Base-by-base conservation (phyloP, 2,797 vertebrate species). In the Enteromius paludinosus region DNA sequence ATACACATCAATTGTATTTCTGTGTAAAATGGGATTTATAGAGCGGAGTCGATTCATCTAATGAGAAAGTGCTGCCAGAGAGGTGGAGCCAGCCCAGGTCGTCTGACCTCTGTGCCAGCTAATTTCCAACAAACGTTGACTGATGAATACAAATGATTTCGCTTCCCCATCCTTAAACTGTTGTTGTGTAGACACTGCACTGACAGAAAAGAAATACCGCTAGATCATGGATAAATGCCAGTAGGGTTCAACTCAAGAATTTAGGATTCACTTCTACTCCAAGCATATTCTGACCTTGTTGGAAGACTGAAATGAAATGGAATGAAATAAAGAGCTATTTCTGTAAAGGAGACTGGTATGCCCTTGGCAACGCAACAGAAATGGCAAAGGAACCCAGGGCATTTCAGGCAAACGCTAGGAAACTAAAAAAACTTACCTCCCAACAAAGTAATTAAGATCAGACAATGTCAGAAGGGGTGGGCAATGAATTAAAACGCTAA, bases 401-500 rank as follows among this genome's bases (percentile, higher is more conserved):
- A 77, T 49, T 70, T 62, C 47, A 71, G 54, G 79, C 49, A 72
- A 65, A 78, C 72, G 17, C 66, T 41, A 78, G 20, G 52, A 45
- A 76, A 74, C 47, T 23, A 70, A 47, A 47, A 47, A 66, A 87
- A 75, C 76, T n/a, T 64, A 74, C 77, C 54, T 23, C 66, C 17
- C 64, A 79, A 38, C 68, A 69, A 45, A 70, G 69, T 83, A 81
- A 85, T 85, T 85, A 85, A 66, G 65, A 66, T 52, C 61, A 65
- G 73, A 81, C 78, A 20, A 71, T 66, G 59, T 45, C 71, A 52
- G 41, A 83, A 81, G 18, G 59, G 30, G 28, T 73, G 65, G 64
- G 69, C 69, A 72, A 76, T 78, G 56, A 83, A 87, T 87, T 87
- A 86, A 89, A 83, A 73, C 72, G 85, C 77, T 86, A 87, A 86